Conservation (phyloP, 2,797 vertebrate species). For the Characodon lateralis region DNA sequence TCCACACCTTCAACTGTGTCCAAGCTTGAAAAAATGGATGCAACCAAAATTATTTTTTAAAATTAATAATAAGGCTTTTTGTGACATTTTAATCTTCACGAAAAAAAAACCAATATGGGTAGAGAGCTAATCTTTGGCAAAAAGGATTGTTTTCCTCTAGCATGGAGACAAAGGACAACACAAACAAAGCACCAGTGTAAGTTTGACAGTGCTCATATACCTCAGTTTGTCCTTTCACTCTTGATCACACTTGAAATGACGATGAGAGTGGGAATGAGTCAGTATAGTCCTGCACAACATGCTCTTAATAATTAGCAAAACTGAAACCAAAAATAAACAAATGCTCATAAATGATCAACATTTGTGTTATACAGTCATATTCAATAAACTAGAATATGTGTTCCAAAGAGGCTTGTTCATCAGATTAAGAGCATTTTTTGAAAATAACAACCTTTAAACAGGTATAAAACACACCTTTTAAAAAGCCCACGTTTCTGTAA, state of each 20-base stretch:
- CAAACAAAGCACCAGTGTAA: constrained; percentile 3
- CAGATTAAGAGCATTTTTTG: too few relatives aligned
- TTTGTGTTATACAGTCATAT: background rate
- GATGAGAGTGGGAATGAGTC: constrained; percentile 2
- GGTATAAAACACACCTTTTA: too few relatives aligned
- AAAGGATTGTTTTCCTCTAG: constrained; percentile 25
- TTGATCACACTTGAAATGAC: constrained; percentile 19
- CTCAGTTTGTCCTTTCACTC: background rate
- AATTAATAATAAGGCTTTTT: background rate
- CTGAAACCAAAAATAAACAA: background rate
- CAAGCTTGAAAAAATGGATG: constrained; percentile 5
- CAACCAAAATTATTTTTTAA: background rate
- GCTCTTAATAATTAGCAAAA: background rate
- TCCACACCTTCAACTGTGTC: constrained; percentile 20
- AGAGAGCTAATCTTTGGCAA: constrained; percentile 15
- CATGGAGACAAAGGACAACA: constrained; percentile 10
- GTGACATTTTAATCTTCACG: constrained; percentile 46
- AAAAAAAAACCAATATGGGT: constrained; percentile 22
- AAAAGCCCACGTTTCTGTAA: too few relatives aligned
- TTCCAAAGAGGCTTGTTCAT: too few relatives aligned
- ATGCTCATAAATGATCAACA: background rate
- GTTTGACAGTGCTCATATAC: constrained; percentile 21
- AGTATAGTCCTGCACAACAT: background rate
- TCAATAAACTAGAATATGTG: too few relatives aligned
- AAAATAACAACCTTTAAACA: too few relatives aligned